These are phyloP conservation scores for Phacellophora camtschatica DNA, from an alignment of 30 jellyfish, hydroid and myxozoan species.

Conservation along the genomic window DNA sequence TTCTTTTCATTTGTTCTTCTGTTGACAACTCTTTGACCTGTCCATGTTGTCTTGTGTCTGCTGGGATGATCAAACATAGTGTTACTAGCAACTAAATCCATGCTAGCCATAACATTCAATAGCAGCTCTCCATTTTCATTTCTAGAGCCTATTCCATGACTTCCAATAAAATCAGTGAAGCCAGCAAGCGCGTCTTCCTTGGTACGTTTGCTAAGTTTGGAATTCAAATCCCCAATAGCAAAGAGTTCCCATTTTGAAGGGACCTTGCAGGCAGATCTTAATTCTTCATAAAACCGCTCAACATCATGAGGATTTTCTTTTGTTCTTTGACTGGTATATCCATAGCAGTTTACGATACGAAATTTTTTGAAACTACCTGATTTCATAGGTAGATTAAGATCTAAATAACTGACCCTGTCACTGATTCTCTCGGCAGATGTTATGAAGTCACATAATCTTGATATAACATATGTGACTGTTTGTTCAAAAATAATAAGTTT, in stretches of 20 bases:
- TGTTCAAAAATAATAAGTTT: background rate
- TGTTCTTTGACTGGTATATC: background rate
- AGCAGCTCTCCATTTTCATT: background rate
- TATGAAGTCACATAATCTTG: background rate
- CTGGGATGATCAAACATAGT: background rate
- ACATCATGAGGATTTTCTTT: background rate
- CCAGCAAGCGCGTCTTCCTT: background rate
- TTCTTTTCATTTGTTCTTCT: background rate
- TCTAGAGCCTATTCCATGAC: background rate
- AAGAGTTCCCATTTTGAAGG: background rate
- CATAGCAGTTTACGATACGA: background rate
- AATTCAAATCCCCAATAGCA: background rate
- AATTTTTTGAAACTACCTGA: background rate
- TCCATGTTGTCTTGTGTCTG: background rate
- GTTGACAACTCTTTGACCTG: background rate
- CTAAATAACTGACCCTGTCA: background rate
- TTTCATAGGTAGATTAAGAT: background rate
- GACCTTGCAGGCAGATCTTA: background rate
- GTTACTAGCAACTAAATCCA: background rate
- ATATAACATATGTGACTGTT: background rate
- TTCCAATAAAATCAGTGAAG: background rate
- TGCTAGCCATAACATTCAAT: background rate
- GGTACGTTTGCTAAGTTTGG: background rate
- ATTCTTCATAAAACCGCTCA: background rate
- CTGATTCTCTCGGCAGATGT: background rate